Conservation (phyloP, 2,113 vertebrate species). For the Dromas ardeola region DNA sequence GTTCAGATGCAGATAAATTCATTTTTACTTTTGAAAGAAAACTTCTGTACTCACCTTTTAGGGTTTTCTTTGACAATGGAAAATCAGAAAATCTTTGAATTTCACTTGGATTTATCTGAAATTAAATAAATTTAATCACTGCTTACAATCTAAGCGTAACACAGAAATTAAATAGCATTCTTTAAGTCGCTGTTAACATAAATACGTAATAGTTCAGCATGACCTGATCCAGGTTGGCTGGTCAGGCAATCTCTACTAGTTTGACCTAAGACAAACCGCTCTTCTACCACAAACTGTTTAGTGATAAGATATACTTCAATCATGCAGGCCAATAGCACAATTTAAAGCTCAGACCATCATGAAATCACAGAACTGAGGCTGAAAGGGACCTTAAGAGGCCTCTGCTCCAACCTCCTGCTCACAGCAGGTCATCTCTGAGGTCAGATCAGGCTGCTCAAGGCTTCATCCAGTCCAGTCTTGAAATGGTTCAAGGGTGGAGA, state of each 20-base stretch:
- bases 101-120: constrained; percentile 86
- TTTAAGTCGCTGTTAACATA: neutral
- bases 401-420: neutral
- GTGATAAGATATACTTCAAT: neutral
- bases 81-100: constrained; percentile 93
- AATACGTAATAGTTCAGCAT: neutral
- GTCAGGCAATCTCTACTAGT: neutral
- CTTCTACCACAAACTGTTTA: neutral
- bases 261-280: neutral
- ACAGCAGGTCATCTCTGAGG: neutral
- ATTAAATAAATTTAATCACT: constrained; percentile 23
- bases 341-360: neutral
- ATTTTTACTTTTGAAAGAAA: neutral
- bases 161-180: neutral
- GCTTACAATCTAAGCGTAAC: neutral
- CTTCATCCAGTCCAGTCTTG: neutral
- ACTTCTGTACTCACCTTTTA: constrained; percentile 79
- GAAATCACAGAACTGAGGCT: neutral
- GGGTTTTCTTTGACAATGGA: constrained; percentile 91
- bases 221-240: neutral
- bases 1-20: neutral
- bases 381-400: neutral
- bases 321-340: neutral
- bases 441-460: neutral
- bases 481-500: neutral